Conservation (phyloP, 1,140 invertebrate species). For the Drosophila neocordata region DNA sequence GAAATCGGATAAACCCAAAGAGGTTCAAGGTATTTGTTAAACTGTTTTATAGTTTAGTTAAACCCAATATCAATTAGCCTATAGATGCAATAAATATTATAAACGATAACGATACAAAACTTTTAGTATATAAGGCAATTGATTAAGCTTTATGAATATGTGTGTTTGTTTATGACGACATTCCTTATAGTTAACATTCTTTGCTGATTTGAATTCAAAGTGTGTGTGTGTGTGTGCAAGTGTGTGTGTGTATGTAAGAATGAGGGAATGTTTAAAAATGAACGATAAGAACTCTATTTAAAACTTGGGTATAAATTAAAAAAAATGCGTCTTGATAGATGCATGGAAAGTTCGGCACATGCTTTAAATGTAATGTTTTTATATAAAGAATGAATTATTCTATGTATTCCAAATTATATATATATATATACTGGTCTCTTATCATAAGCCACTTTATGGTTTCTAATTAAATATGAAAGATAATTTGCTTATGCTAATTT, state of each 20-base stretch:
- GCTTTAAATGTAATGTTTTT: too few species aligned
- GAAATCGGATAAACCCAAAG: constrained; percentile 83
- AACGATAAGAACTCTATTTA: constrained; percentile 17
- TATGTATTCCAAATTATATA: too few species aligned
- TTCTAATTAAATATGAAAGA: not conserved
- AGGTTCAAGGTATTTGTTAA: constrained; percentile 83
- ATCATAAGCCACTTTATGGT: not conserved
- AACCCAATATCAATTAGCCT: constrained; percentile 12
- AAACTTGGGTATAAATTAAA: not conserved
- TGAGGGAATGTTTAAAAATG: constrained; percentile 33
- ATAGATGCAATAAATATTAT: constrained; percentile 55
- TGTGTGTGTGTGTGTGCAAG: not conserved
- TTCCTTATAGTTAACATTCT: constrained; percentile 51
- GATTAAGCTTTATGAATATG: constrained; percentile 29
- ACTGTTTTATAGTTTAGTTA: constrained; percentile 16
- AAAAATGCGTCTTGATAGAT: not conserved
- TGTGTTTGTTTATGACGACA: constrained; percentile 58
- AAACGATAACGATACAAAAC: constrained; percentile 49
- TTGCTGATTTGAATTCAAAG: constrained; percentile 20
- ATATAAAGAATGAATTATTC: too few species aligned
- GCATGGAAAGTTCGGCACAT: not conserved
- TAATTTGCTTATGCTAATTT: not conserved
- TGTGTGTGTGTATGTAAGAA: not conserved
- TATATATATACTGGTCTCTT: not conserved
- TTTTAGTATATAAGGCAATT: constrained; percentile 20